Conservation (phyloP, 2,797 vertebrate species). For the Antrozous pallidus region DNA sequence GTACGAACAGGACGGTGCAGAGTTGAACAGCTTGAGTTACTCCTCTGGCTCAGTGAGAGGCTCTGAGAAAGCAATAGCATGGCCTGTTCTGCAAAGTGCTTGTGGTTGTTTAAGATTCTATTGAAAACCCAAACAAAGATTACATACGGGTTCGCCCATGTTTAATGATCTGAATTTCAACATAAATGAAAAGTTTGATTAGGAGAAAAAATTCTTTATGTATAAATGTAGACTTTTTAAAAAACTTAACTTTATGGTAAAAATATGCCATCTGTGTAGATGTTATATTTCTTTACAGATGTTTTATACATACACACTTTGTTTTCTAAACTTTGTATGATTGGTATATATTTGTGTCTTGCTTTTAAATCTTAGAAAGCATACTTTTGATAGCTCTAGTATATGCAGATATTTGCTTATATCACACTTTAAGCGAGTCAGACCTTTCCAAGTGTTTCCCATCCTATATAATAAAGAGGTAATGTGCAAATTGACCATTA, state of each 20-base stretch:
- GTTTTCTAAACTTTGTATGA: background rate
- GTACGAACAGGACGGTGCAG: background rate
- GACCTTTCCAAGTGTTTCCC: too few species aligned
- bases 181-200: background rate
- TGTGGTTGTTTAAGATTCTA: background rate
- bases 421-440: background rate
- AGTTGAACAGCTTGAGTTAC: background rate
- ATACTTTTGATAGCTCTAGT: background rate
- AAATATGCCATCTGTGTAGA: background rate
- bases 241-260: background rate
- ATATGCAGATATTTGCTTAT: background rate
- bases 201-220: background rate
- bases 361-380: slow-evolving; percentile 2
- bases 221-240: background rate
- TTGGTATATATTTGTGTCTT: background rate
- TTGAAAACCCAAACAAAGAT: background rate
- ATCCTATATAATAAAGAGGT: too few species aligned
- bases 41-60: background rate
- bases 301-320: background rate
- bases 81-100: background rate
- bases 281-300: background rate
- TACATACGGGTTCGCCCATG: background rate
- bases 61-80: background rate
- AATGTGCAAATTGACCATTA: too few species aligned
- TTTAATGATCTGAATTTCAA: slow-evolving; percentile 27